phyloP scores from a whole-genome alignment of 2,888 invertebrate species.

The Drosophila paranaensis region DNA sequence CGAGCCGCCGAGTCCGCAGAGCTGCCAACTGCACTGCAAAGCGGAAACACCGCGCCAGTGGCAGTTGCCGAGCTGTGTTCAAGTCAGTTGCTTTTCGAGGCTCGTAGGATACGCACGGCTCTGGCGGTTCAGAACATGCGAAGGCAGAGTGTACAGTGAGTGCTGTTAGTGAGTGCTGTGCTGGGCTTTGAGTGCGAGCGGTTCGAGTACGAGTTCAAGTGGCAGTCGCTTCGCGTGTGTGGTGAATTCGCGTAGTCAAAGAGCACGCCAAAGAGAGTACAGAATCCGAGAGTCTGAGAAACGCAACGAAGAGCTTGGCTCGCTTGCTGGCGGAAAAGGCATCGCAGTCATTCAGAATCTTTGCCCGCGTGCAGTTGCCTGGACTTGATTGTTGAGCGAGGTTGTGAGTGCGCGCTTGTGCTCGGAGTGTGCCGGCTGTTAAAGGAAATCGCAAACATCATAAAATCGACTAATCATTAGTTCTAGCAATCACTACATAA shows the following conservation, averaged over 20 bases:
- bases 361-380: slow-evolving; percentile 72
- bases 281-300: slow-evolving; percentile 29
- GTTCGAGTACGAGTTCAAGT: slow-evolving; percentile 53
- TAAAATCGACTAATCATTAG: slow-evolving; percentile 26
- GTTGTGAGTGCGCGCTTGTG: slow-evolving; percentile 35
- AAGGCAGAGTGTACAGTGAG: slow-evolving; percentile 41
- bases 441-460: slow-evolving; percentile 31
- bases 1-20: slow-evolving; percentile 44
- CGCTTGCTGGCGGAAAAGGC: slow-evolving; percentile 18
- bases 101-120: slow-evolving; percentile 83
- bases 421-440: slow-evolving; percentile 49
- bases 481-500: slow-evolving; percentile 17
- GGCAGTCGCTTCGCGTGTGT: slow-evolving; percentile 45
- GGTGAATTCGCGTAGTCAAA: slow-evolving; percentile 58
- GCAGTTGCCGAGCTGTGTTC: slow-evolving; percentile 24
- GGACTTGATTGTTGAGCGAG: slow-evolving; percentile 49
- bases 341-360: slow-evolving; percentile 66
- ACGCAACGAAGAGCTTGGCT: slow-evolving; percentile 40
- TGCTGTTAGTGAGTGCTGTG: slow-evolving; percentile 46
- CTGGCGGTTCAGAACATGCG: slow-evolving; percentile 61
- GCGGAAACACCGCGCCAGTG: slow-evolving; percentile 45
- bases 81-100: slow-evolving; percentile 83
- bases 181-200: slow-evolving; percentile 48
- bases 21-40: slow-evolving; percentile 59
- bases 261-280: slow-evolving; percentile 57